Evolutionary conservation across 2,113 vertebrate species (phyloP).

Genomic region (Odocoileus virginianus): DNA sequence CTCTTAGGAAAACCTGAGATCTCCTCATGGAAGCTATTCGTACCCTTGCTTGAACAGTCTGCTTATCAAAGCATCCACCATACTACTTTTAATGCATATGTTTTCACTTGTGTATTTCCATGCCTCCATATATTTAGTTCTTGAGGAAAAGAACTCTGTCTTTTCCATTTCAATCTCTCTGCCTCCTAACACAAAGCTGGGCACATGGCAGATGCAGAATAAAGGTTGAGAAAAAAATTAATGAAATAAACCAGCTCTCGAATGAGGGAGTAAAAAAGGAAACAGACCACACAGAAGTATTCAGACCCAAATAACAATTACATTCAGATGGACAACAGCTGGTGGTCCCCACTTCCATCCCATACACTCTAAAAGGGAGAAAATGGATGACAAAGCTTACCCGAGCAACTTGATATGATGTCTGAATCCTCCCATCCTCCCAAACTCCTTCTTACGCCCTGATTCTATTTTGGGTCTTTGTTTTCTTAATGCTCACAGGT

Average conservation of each 20-base stretch:
- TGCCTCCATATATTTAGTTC: neutral
- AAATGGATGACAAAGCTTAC: neutral
- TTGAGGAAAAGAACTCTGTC: neutral
- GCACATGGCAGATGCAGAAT: neutral
- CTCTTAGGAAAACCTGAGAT: neutral
- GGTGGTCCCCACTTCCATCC: neutral
- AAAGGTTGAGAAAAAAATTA: neutral
- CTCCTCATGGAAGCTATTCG: neutral
- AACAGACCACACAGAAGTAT: neutral
- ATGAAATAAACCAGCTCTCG: neutral
- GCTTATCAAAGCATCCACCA: neutral
- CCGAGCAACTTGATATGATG: neutral
- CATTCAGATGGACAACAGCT: neutral
- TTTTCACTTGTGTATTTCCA: neutral
- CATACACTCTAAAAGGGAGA: neutral
- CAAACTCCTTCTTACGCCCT: neutral
- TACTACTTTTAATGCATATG: neutral
- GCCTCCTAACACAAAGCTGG: neutral
- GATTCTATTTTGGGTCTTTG: neutral
- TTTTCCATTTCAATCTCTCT: neutral
- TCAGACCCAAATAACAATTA: neutral
- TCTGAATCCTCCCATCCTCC: neutral
- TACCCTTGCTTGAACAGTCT: neutral
- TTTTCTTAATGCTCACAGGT: neutral
- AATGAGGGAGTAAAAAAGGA: neutral